phyloP scores from a whole-genome alignment of 1,140 invertebrate genomes.

The Drosophila pseudoananassae region DNA sequence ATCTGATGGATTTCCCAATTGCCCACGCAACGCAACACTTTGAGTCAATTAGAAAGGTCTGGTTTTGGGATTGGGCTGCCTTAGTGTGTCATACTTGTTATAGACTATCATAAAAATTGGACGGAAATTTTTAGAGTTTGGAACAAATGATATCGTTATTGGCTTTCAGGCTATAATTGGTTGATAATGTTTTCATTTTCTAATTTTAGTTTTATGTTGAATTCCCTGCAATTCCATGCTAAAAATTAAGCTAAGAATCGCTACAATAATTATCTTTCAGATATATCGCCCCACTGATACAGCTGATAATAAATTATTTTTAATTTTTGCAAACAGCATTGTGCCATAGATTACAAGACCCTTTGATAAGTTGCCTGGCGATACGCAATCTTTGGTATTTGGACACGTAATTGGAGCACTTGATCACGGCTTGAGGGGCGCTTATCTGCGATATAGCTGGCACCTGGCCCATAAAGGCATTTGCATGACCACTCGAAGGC shows the following conservation, averaged over 20 bases:
- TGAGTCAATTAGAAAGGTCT: conserved; percentile 35
- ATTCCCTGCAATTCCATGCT: background rate
- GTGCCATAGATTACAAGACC: conserved; percentile 17
- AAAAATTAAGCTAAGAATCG: background rate
- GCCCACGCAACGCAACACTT: conserved; percentile 13
- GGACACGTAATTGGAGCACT: conserved; percentile 60
- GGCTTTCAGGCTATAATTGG: background rate
- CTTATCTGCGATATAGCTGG: conserved; percentile 25
- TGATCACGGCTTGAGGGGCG: conserved; percentile 25
- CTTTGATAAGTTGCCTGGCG: conserved; percentile 45
- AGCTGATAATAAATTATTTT: conserved; percentile 15
- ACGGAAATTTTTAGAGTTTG: background rate
- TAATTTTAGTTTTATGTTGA: conserved; percentile 5
- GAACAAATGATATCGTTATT: too few species aligned
- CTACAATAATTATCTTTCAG: conserved; percentile 10
- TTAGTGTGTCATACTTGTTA: background rate
- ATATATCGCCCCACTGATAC: conserved; percentile 10
- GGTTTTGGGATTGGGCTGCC: background rate
- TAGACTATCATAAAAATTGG: background rate
- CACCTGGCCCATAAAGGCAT: conserved; percentile 32
- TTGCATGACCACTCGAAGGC: conserved; percentile 19
- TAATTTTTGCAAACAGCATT: conserved; percentile 2
- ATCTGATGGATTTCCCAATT: conserved; percentile 29
- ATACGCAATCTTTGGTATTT: conserved; percentile 57
- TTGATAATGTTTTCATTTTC: conserved; percentile 7